Base-by-base conservation (phyloP, 2,888 invertebrate genomes). In the Euspilapteryx auroguttella region DNA sequence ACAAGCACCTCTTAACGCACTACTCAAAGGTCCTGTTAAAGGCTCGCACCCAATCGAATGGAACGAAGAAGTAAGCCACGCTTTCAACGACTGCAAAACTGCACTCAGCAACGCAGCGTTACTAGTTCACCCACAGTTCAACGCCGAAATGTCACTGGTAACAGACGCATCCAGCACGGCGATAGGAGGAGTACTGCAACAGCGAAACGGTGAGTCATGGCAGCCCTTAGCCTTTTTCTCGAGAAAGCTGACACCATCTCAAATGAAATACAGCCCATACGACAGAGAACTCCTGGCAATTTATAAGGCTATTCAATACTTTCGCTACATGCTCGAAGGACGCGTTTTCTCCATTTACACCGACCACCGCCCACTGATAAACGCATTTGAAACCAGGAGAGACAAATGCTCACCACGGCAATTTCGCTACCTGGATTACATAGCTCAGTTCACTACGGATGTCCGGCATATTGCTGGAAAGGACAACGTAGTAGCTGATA, bases 281-380 rank as follows among this genome's bases (percentile, higher is more conserved):
- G 52, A 58, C 29, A 20, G 52, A 2, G 50, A 56, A 36, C 37
- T 61, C 0, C 36, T 48, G 6, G 53, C 49, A 1, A 44, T 26
- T 11, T 26, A 26, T 17, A 17, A 15, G 12, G 26, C 26, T 6
- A 17, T 26, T 11, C 44, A 43, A 31, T 33, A 46, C 32, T 53
- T 54, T 36, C 33, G 42, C 10, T 37, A 49, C 20, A 35, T 47
- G 31, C 12, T 57, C 2, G 55, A 61, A 38, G 52, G 44, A 2
- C 7, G 24, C 34, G 44, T 21, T 10, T 40, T 6, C 48, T 54
- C 32, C 30, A 21, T 30, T 7, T 30, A 25, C 14, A 30, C 30
- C 7, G 30, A 30, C 14, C 30, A 30, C 12, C 10, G 21, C 10
- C 25, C 25, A 23, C 27, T 55, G n/a, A 33, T 31, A 0, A 49